phyloP scores from a whole-genome alignment of 2,797 vertebrate genomes.

The Sebastes matsubarae region DNA sequence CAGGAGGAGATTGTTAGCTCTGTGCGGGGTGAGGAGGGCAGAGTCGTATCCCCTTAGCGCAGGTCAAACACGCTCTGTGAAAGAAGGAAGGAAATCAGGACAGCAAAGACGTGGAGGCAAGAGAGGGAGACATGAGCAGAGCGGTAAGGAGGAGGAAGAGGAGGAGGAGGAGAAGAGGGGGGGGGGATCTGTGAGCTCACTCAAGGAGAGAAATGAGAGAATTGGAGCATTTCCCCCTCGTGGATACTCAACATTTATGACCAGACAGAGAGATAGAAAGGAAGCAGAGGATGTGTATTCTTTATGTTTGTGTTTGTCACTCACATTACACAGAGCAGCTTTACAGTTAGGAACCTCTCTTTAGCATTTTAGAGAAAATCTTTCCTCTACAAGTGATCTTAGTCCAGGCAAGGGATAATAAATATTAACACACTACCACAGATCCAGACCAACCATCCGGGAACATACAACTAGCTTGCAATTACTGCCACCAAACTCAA shows the following conservation, averaged over 20 bases:
- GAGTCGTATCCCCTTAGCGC: slow-evolving; percentile 20
- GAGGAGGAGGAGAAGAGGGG: not conserved
- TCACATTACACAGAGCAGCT: slow-evolving; percentile 4
- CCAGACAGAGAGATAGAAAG: slow-evolving; percentile 15
- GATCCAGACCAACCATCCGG: not conserved
- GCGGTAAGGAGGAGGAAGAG: slow-evolving; percentile 10
- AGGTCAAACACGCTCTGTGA: slow-evolving; percentile 56
- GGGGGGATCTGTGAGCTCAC: slow-evolving; percentile 32
- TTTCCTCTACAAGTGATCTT: not conserved
- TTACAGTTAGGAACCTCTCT: slow-evolving; percentile 8
- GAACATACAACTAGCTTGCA: not conserved
- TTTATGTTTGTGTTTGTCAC: slow-evolving; percentile 4
- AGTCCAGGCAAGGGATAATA: not conserved
- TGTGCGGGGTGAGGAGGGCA: slow-evolving; percentile 30
- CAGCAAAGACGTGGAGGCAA: slow-evolving; percentile 26
- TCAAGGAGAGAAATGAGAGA: slow-evolving; percentile 70
- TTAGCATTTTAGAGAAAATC: slow-evolving; percentile 41
- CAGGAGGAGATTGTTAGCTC: slow-evolving; percentile 32
- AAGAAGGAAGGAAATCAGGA: slow-evolving; percentile 55
- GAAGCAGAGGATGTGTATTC: not conserved
- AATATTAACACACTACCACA: not conserved
- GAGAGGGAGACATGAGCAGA: slow-evolving; percentile 9
- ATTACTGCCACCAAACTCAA: not conserved
- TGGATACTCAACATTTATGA: slow-evolving; percentile 63
- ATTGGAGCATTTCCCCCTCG: slow-evolving; percentile 67